Evolutionary conservation across 1,140 invertebrate genomes (phyloP), one percentile per base, ranked within the genome.

Genomic region (Mycetomoellerius zeteki): DNA sequence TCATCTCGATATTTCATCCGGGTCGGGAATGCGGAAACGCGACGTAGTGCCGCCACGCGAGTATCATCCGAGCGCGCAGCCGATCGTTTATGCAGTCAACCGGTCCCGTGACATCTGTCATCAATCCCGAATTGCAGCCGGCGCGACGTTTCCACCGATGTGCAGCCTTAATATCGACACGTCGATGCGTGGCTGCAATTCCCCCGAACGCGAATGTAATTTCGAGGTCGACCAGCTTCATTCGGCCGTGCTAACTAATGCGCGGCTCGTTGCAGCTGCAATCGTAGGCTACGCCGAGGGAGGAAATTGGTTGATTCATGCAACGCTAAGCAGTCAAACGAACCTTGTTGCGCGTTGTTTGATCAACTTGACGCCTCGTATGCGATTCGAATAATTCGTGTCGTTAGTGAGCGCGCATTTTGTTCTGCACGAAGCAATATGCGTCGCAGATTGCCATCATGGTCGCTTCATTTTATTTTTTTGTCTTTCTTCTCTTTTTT

Each of bases 311-410:
- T 90, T 90, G 85, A 92, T 88, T 91, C 88, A 71, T 87, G 81
- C 86, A 81, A 67, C 82, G 73, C 77, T 86, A 88, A 89, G 76
- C 62, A 85, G 86, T 86, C 76, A 89, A 86, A 85, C 86, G 85
- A 90, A 89, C 81, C 78, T 86, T 77, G 78, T 87, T 90, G 85
- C 89, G 72, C 62, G 67, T 85, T 82, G 76, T 85, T 90, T 90
- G 88, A 92, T 92, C 91, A 89, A 88, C 90, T 72, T 81, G 56
- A 77, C 72, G 65, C 77, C 72, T 89, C 81, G 73, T 50, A n/a
- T 5, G 27, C 56, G 14, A 33, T 47, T 30, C 12, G 67, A 58
- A 73, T 33, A 14, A 56, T 75, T 67, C 67, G 12, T 33, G 16
- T 64, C 47, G 37, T 62, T 64, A 54, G 58, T 30, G 21, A 78